These are phyloP conservation scores for Cydia splendana DNA, from an alignment of 1,140 invertebrate species.

Conservation along the genomic window DNA sequence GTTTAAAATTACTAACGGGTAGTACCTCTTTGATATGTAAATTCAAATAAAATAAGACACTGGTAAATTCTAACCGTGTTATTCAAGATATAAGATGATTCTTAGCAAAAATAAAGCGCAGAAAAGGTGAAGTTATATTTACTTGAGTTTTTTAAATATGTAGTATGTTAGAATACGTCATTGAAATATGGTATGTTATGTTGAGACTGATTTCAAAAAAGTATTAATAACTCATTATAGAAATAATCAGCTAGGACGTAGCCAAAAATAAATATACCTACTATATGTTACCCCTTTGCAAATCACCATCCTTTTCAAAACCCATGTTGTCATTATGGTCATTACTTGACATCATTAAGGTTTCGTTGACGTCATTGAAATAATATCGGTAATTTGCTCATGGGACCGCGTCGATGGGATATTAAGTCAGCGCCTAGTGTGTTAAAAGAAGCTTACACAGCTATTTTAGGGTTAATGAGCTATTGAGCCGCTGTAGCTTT, in stretches of 20 bases:
- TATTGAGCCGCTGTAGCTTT: constrained; percentile 32
- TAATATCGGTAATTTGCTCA: constrained; percentile 41
- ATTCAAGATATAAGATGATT: no score
- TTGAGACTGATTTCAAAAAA: neutral
- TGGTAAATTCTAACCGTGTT: no score
- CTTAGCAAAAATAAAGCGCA: no score
- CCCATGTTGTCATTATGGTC: constrained; percentile 41
- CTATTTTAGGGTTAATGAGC: constrained; percentile 49
- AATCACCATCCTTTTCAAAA: constrained; percentile 38
- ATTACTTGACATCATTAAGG: constrained; percentile 34
- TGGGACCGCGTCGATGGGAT: constrained; percentile 34
- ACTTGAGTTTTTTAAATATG: no score
- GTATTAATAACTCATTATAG: no score
- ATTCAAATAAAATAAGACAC: no score
- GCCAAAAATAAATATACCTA: neutral
- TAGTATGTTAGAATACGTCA: neutral
- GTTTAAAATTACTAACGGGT: no score
- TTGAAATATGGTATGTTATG: neutral
- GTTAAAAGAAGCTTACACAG: constrained; percentile 41
- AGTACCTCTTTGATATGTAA: no score
- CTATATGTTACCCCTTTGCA: neutral
- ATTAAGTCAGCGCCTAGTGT: constrained; percentile 40
- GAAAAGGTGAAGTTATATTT: no score
- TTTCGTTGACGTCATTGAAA: constrained; percentile 39
- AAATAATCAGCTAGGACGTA: no score